Conservation (phyloP, 1,140 invertebrate species). For the Macrobrachium nipponense region DNA sequence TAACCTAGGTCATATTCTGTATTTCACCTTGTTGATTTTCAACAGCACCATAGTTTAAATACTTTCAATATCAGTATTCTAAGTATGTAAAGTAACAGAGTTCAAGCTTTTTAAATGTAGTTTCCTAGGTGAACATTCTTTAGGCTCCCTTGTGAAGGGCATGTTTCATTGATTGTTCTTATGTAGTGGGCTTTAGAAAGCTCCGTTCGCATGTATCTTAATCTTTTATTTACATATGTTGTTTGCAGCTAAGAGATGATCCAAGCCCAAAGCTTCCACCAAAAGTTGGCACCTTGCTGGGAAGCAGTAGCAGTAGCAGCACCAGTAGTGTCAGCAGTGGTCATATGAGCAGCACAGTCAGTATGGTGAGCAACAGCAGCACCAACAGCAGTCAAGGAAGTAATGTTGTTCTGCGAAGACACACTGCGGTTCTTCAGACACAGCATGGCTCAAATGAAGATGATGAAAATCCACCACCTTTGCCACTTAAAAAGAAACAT, state of each 20-base stretch:
- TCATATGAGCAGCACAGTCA: constrained; percentile 13
- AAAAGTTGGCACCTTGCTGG: constrained; percentile 8
- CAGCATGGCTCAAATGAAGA: background rate
- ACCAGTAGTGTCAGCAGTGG: constrained; percentile 35
- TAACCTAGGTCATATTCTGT: too few relatives aligned
- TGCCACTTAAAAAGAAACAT: constrained; percentile 91
- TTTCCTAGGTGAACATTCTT: too few relatives aligned
- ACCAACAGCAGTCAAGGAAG: constrained; percentile 19
- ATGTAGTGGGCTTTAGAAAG: too few relatives aligned
- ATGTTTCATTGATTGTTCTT: too few relatives aligned
- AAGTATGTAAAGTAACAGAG: too few relatives aligned
- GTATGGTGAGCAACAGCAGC: constrained; percentile 21
- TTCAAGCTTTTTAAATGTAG: too few relatives aligned
- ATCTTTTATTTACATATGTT: too few relatives aligned
- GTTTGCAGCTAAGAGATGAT: constrained; percentile 2
- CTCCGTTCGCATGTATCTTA: too few relatives aligned
- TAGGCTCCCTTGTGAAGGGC: too few relatives aligned
- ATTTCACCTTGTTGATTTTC: too few relatives aligned
- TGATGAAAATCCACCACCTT: constrained; percentile 78
- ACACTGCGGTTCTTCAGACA: background rate
- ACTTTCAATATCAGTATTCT: too few relatives aligned
- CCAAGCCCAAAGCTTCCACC: constrained; percentile 49
- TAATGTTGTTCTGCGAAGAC: background rate
- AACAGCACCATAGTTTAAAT: too few relatives aligned
- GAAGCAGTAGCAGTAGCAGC: constrained; percentile 44